These are phyloP conservation scores for Plecturocebus donacophilus DNA, from an alignment of 2,113 vertebrate genomes.

Conservation along the genomic window DNA sequence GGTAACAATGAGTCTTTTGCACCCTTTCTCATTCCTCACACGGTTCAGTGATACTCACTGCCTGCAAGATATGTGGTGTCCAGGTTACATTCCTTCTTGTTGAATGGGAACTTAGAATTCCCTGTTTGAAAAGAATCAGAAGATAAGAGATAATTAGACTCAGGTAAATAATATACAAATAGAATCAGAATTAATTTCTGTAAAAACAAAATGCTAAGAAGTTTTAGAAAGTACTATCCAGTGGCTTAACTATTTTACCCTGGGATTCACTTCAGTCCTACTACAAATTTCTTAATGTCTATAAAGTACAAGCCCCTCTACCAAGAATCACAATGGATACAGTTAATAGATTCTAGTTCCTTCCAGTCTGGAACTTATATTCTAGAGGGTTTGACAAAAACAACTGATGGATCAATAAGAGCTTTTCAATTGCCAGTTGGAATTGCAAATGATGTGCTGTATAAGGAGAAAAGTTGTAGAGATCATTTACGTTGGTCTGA, in stretches of 20 bases:
- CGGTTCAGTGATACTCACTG: not conserved
- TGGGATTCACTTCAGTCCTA: not conserved
- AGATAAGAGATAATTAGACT: not conserved
- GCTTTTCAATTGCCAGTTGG: not conserved
- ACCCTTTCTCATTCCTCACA: not conserved
- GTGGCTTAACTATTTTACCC: not conserved
- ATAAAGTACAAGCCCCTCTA: not conserved
- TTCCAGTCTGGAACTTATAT: not conserved
- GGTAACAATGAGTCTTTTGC: not conserved
- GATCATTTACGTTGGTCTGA: not conserved
- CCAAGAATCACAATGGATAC: not conserved
- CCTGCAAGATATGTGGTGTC: not conserved
- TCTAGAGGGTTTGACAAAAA: not conserved
- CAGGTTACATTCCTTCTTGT: not conserved
- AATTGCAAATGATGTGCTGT: not conserved
- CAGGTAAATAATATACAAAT: not conserved
- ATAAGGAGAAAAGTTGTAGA: not conserved
- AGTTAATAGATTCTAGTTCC: not conserved
- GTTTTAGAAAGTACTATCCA: not conserved
- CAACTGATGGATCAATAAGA: not conserved
- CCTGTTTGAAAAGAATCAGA: slow-evolving; percentile 12
- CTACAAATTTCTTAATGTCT: not conserved
- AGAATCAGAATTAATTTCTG: not conserved
- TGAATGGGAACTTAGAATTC: not conserved
- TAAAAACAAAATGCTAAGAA: not conserved